A percentile compares a stretch with the other conserved stretches of the same genome.
Conservation (phyloP, 2,888 invertebrate species). For the Lobophora halterata region DNA sequence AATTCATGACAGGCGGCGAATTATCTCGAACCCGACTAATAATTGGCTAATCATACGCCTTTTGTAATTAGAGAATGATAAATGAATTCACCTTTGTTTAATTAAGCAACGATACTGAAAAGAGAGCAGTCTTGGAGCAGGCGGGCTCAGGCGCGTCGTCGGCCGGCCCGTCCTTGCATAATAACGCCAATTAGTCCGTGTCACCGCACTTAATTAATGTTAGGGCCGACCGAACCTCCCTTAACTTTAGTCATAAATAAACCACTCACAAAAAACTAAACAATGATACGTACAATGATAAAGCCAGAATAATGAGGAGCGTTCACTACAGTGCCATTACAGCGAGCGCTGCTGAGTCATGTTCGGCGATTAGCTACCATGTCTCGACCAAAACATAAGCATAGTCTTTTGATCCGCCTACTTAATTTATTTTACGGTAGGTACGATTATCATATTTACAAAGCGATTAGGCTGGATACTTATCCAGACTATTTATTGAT, state of each 20-base stretch:
- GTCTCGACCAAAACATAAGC: conserved; percentile 12
- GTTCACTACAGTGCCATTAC: conserved; percentile 7
- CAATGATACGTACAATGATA: conserved; percentile 39
- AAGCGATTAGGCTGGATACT: conserved; percentile 17
- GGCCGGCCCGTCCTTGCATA: conserved; percentile 48
- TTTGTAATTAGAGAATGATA: conserved; percentile 45
- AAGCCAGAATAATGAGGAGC: conserved; percentile 26
- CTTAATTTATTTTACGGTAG: conserved; percentile 19
- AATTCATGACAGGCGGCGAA: conserved; percentile 41
- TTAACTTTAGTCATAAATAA: conserved; percentile 64
- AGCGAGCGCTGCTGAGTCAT: conserved; percentile 7
- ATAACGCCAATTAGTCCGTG: conserved; percentile 64
- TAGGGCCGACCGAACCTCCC: conserved; percentile 48
- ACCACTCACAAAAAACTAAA: conserved; percentile 53
- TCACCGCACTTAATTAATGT: conserved; percentile 63
- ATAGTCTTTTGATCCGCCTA: too few relatives aligned
- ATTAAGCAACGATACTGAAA: conserved; percentile 41
- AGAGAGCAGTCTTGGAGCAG: conserved; percentile 32
- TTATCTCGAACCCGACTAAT: conserved; percentile 43
- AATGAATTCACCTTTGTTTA: conserved; percentile 45
- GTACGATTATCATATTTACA: conserved; percentile 19
- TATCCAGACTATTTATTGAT: conserved; percentile 27
- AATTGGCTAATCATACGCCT: conserved; percentile 41
- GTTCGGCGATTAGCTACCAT: conserved; percentile 10
- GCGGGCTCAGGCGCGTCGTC: conserved; percentile 26